Evolutionary conservation across 1,140 invertebrate species (phyloP).

Genomic region (Steinernema khuongi): DNA sequence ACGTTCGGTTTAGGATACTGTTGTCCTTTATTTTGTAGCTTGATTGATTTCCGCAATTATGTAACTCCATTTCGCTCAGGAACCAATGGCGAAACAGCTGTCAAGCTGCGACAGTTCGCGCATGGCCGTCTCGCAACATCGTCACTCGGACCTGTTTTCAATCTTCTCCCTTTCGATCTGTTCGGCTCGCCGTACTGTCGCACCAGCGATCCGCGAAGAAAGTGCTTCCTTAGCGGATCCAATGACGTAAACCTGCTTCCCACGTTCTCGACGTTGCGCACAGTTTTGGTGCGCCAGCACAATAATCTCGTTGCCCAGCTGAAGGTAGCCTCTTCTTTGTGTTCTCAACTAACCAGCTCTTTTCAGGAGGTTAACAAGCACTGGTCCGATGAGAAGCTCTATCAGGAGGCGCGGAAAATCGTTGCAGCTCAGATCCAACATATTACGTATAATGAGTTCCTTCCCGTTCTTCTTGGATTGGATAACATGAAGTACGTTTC

Average conservation of each 20-base stretch:
- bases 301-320: conserved; percentile 47
- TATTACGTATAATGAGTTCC: conserved; percentile 60
- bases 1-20: no score
- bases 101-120: conserved; percentile 27
- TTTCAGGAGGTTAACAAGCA: conserved; percentile 77
- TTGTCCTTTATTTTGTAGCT: no score
- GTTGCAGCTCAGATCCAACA: conserved; percentile 61
- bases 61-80: neutral
- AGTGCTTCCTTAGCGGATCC: conserved; percentile 62
- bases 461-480: conserved; percentile 59
- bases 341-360: conserved; percentile 13
- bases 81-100: conserved; percentile 11
- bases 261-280: conserved; percentile 77
- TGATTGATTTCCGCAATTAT: no score
- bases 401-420: conserved; percentile 77
- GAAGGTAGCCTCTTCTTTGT: conserved; percentile 31
- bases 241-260: conserved; percentile 80
- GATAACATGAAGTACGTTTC: conserved; percentile 34
- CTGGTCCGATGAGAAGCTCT: conserved; percentile 89
- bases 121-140: conserved; percentile 24
- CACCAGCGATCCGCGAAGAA: conserved; percentile 27
- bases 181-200: conserved; percentile 22
- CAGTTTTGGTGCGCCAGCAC: conserved; percentile 76
- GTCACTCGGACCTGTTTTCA: conserved; percentile 9
- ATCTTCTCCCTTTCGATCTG: conserved; percentile 30